These are phyloP conservation scores for Platichthys stellatus DNA, from an alignment of 2,113 vertebrate species.

Conservation along the genomic window DNA sequence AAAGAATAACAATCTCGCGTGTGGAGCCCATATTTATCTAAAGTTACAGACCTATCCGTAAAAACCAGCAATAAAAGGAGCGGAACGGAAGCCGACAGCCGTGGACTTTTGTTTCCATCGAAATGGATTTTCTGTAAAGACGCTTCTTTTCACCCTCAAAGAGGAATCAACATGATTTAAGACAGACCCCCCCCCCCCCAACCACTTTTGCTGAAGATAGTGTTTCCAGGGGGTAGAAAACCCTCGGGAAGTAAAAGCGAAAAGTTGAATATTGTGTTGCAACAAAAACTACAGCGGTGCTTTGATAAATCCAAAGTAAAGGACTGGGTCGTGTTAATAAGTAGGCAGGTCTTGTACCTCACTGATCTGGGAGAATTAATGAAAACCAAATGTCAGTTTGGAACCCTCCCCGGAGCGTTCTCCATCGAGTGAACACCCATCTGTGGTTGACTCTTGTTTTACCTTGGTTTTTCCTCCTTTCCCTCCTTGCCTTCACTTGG, in stretches of 20 bases:
- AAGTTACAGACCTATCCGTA: background rate
- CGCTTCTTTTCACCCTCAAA: conserved; percentile 1
- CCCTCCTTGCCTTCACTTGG: background rate
- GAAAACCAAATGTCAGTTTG: background rate
- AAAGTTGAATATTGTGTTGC: background rate
- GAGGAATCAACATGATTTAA: conserved; percentile 8
- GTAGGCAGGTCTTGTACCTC: background rate
- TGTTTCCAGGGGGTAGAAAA: background rate
- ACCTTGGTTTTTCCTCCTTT: background rate
- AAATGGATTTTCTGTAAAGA: conserved; percentile 15
- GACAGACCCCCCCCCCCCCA: too few relatives aligned
- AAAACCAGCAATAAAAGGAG: background rate
- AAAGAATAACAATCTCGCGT: background rate
- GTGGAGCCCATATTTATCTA: background rate
- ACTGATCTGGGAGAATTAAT: background rate
- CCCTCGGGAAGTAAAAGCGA: background rate
- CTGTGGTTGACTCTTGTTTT: background rate
- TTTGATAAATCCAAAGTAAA: background rate
- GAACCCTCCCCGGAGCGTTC: background rate
- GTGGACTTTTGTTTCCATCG: conserved; percentile 1
- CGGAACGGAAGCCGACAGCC: background rate
- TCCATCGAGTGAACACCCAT: background rate
- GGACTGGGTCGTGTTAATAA: background rate
- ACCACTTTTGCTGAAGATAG: background rate
- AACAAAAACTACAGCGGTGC: background rate